phyloP scores from a whole-genome alignment of 2,888 invertebrate genomes.

The Luperina testacea region DNA sequence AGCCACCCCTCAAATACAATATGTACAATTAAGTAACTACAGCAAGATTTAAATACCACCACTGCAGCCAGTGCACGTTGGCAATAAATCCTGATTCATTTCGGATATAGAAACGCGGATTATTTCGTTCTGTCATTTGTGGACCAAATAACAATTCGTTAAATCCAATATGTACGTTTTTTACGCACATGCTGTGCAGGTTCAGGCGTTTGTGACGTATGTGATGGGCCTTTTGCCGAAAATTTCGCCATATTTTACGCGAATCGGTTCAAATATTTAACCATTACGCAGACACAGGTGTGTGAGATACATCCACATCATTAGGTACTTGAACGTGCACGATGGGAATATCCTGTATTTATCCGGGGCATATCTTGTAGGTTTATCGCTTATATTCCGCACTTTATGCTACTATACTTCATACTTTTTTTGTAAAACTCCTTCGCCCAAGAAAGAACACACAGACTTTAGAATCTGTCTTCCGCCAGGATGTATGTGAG shows the following conservation, averaged over 20 bases:
- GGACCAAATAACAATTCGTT: constrained; percentile 34
- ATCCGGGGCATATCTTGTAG: not conserved
- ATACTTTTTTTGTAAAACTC: not conserved
- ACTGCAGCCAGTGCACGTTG: not conserved
- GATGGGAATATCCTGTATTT: constrained; percentile 24
- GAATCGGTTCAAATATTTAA: constrained; percentile 49
- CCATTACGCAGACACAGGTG: constrained; percentile 52
- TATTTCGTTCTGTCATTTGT: constrained; percentile 32
- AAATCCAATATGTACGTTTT: constrained; percentile 18
- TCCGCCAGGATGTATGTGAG: not conserved
- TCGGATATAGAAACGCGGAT: not conserved
- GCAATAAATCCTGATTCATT: constrained; percentile 27
- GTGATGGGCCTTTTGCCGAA: constrained; percentile 30
- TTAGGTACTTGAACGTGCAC: constrained; percentile 31
- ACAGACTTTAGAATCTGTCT: constrained; percentile 9
- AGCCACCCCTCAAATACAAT: not conserved
- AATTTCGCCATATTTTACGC: constrained; percentile 28
- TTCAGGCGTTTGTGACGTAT: not conserved
- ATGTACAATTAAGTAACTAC: not conserved
- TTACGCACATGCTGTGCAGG: constrained; percentile 1
- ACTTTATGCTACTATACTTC: constrained; percentile 2
- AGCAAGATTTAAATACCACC: not conserved
- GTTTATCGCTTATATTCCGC: constrained; percentile 16
- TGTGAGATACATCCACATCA: constrained; percentile 47
- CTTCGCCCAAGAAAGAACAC: constrained; percentile 3